Evolutionary conservation across 2,113 vertebrate species (phyloP), one percentile per base, ranked within the genome.

Genomic region (Barnardius zonarius): DNA sequence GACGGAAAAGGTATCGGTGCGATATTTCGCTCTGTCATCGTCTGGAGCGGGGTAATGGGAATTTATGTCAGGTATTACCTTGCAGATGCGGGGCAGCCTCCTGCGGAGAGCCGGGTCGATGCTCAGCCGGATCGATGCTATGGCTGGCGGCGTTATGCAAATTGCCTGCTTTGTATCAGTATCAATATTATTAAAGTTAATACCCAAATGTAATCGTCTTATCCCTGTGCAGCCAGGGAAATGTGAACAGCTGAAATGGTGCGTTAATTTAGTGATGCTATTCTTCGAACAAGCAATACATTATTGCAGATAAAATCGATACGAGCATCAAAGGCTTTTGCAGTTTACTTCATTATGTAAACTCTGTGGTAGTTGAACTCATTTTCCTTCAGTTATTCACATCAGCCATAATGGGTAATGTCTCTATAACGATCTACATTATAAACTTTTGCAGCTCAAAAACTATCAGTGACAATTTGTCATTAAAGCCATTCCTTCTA

Each of bases 281-380:
- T 96, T 84, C 90, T 68, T 95, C 86, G 92, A 57, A 81, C 7
- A 48, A 84, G 89, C n/a, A 5, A 93, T 96, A n/a, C 13, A 31
- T 97, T 93, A 93, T 88, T 49, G 77, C 41, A 92, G 91, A 80
- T 82, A 82, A 95, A 96, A 97, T 97, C 96, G 7, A 97, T 96
- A 86, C 2, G 13, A 88, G 48, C 86, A 77, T 95, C 95, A 90
- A 88, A 63, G 76, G 92, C 66, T 95, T 96, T 91, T 96, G 85
- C 92, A 87, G 95, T 95, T 95, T 96, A 95, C 95, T 96, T 96
- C 93, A 96, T 96, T 97, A 95, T 91, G 83, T 95, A 93, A 96
- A 97, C 95, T 96, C 83, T 76, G 61, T n/a, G 80, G 94, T 87
- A 95, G 90, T 96, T 91, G 94, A 93, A 84, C 87, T 95, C 94